Evolutionary conservation across 2,797 vertebrate species (phyloP).

Genomic region (Mus caroli): DNA sequence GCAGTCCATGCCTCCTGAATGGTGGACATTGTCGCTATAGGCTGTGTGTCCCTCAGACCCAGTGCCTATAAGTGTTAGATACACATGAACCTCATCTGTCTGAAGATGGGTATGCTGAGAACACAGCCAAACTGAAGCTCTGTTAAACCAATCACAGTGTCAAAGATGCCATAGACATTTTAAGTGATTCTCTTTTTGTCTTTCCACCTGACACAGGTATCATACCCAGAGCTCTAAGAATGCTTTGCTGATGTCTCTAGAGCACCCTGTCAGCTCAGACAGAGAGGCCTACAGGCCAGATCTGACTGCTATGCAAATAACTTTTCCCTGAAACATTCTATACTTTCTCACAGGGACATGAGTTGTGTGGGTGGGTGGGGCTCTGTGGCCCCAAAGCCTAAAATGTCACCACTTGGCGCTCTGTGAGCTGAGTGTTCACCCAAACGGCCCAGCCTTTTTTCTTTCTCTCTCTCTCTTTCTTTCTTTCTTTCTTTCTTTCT

Average conservation of each 20-base stretch:
- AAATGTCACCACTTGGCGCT: background rate
- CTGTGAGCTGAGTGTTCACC: background rate
- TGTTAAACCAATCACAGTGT: fast-evolving
- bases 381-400: background rate
- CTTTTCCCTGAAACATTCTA: fast-evolving
- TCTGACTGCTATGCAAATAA: background rate
- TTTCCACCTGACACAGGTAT: fast-evolving
- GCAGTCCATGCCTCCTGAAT: fast-evolving
- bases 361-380: too few relatives aligned
- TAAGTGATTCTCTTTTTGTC: fast-evolving
- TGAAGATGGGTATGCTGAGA: fast-evolving
- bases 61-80: fast-evolving
- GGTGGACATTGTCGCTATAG: background rate
- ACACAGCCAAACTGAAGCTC: fast-evolving
- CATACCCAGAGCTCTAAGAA: background rate
- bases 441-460: background rate
- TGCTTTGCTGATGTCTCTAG: background rate
- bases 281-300: background rate
- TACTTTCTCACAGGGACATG: fast-evolving
- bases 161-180: fast-evolving
- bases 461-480: too few relatives aligned
- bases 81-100: background rate
- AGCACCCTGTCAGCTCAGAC: background rate
- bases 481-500: too few relatives aligned
- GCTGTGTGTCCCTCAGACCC: background rate